Percentiles rank a stretch among this genome's conserved stretches.
Conservation (phyloP, 2,888 invertebrate species). For the Trissolcus brochymenae region DNA sequence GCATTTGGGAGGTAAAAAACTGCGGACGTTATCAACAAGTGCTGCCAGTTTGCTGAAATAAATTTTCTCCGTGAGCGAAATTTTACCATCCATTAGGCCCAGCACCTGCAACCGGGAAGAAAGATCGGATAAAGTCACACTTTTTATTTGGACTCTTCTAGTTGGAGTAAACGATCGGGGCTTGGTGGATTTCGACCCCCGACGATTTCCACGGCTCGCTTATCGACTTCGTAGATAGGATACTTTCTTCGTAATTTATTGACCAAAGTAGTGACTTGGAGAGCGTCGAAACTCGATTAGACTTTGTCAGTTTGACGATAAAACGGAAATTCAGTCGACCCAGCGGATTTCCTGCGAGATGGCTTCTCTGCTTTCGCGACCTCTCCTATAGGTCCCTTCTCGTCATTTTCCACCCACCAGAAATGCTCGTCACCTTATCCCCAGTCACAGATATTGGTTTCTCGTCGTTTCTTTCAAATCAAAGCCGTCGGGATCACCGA, state of each 20-base stretch:
- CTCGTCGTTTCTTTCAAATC: conserved; percentile 55
- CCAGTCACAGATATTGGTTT: conserved; percentile 51
- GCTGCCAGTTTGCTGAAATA: conserved; percentile 6
- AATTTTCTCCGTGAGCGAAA: conserved; percentile 14
- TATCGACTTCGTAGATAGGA: conserved; percentile 61
- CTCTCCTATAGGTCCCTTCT: conserved; percentile 25
- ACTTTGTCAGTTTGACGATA: conserved; percentile 64
- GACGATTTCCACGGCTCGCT: conserved; percentile 57
- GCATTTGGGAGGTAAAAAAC: conserved; percentile 8
- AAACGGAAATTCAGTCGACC: conserved; percentile 65
- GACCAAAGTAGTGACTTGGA: conserved; percentile 61
- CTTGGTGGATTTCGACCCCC: conserved; percentile 53
- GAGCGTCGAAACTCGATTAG: conserved; percentile 65
- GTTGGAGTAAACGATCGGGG: conserved; percentile 44
- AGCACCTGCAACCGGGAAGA: conserved; percentile 19
- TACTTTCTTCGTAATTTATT: conserved; percentile 65
- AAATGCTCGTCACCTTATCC: conserved; percentile 53
- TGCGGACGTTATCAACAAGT: conserved; percentile 14
- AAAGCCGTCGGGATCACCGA: conserved; percentile 33
- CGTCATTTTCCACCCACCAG: conserved; percentile 44
- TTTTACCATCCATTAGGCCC: conserved; percentile 38
- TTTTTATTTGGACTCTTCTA: conserved; percentile 48
- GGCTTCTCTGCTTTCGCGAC: conserved; percentile 52
- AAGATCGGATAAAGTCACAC: conserved; percentile 26
- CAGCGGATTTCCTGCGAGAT: conserved; percentile 62